Evolutionary conservation across 1,140 invertebrate species (phyloP), one percentile per base, ranked within the genome.

Genomic region (Caerostris extrusa): DNA sequence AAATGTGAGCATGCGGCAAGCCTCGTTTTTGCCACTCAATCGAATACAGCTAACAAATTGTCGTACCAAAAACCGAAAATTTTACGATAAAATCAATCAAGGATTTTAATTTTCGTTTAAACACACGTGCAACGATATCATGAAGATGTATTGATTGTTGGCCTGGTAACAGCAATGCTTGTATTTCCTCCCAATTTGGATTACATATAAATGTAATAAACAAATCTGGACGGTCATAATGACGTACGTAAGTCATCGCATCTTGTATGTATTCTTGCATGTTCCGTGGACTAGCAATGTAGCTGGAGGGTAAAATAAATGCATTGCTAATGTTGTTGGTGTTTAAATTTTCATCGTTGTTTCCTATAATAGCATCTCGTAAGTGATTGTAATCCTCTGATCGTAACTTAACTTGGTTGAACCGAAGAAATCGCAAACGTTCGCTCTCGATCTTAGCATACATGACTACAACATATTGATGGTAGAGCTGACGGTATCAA

Each of bases 161-260:
- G 34, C 34, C 34, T 34, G 34, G 34, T 34, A 34, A 34, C 34
- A 34, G 34, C 2, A 34, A 34, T 0, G 34, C 34, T 34, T 34
- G 34, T 34, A 34, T 34, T 34, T 34, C 34, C 34, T 34, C 34
- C 34, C 34, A 34, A 34, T 34, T 34, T 34, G 34, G 34, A 34
- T 34, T 34, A 34, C 7, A 10, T 53, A 12, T 12, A 95, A 95
- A 61, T 96, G 96, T 69, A 95, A 94, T 19, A 96, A 34, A 34
- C 34, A 34, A 34, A 34, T 34, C 34, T 34, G 34, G 34, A 34
- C 34, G 34, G 34, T 2, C 96, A 95, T 95, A 96, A 64, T 95
- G 93, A 14, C 96, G 95, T 17, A 97, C 96, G 95, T 96, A 97
- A 34, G 34, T 34, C 34, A 34, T 34, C 34, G 34, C 34, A 34